Evolutionary conservation across 1,140 invertebrate genomes (phyloP), one percentile per base, ranked within the genome.

Genomic region (Drosophila takahashii): DNA sequence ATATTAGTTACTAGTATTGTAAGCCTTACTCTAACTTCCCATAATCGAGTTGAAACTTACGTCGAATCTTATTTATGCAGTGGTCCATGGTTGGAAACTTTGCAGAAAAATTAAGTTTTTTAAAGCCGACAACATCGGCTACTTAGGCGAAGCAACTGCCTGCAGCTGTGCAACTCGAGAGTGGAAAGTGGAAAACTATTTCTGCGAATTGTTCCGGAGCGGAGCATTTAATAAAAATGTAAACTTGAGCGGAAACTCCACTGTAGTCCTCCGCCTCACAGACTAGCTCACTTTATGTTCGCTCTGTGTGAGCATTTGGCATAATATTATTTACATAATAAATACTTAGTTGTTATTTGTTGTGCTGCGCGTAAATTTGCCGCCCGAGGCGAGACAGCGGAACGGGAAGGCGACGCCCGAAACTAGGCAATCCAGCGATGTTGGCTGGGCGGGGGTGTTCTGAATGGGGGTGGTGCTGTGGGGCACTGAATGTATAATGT

Each of bases 321-420:
- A 75, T 85, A 78, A 87, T 73, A 85, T 87, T 85, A 85, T 87
- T 87, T 85, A 64, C 81, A 87, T 85, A 85, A 87, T 85, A 85
- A 87, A 85, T 85, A 81, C 78, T 85, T 87, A 69, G 78, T 80
- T 65, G 64, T 85, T 87, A 81, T 86, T 87, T 87, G 83, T 70
- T 86, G 76, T 69, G 62, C 78, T 74, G 59, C 65, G 69, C 79
- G 78, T 79, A 81, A 87, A 85, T 81, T 78, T 75, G 64, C 51
- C 48, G 74, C 81, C 53, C 34, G 39, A 34, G 57, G 83, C 80
- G 37, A 70, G 48, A 78, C 71, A 48, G 32, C 53, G 47, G 37
- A 58, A 66, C 73, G 16, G 44, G 22, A 13, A 29, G 62, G 16
- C 66, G 29, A 13, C 16, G 22, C 61, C 60, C 34, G 32, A 71